Base-by-base conservation (phyloP, 2,113 vertebrate genomes). In the Jaculus jaculus region DNA sequence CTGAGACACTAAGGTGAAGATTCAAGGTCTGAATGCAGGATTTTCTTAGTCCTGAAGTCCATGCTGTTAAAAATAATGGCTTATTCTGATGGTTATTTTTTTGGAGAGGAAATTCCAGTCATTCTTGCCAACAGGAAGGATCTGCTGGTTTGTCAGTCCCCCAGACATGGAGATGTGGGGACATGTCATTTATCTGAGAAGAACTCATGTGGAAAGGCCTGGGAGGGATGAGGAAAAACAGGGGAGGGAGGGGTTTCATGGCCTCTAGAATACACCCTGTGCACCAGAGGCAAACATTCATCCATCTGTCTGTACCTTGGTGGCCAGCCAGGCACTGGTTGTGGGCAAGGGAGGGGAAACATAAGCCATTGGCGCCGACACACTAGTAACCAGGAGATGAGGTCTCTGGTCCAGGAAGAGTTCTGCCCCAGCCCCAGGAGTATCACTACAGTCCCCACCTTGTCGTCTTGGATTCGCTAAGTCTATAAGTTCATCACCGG, bases 401-500 rank as follows among this genome's bases (percentile, higher is more conserved):
- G 1, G 10, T 18, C 63, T 0, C 3, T 0, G 26, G 32, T 32
- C 32, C 34, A 30, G 61, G 0, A 1, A 7, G 26, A 32, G 73
- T 3, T 13, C 24, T 32, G 71, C 18, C 42, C 10, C 74, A 23
- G 23, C 15, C 21, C 84, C 9, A 6, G 2, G 0, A 32, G 30
- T 30, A 47, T 17, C 5, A 2, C 26, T 0, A 5, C 32, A 0
- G 12, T 30, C 20, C 16, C 3, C 60, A 66, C 7, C 71, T 30
- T 0, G 17, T 68, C 3, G 18, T 30, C 61, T 32, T 37, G 51
- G 68, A 51, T 17, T 21, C 2, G 1, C 8, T 7, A 13, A 37
- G 20, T 1, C 8, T 47, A 0, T 18, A 1, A 18, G 1, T 7
- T 71, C 2, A 1, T 8, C n/a, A 0, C 34, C 11, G 5, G 9